phyloP scores from a whole-genome alignment of 2,888 invertebrate species.

The Sinohyriopsis cumingii region DNA sequence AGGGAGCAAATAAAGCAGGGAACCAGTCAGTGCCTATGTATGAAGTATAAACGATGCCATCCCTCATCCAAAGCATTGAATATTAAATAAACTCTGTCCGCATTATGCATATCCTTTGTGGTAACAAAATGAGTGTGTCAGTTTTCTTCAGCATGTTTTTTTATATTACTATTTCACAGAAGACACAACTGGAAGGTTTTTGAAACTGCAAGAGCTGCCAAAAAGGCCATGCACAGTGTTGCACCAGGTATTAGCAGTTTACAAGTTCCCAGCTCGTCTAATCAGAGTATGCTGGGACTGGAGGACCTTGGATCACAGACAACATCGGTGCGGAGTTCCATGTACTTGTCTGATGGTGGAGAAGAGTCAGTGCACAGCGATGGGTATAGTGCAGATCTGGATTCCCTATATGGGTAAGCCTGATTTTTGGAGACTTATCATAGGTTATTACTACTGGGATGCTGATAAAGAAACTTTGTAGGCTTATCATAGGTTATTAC shows the following conservation, averaged over 20 bases:
- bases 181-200: conserved; percentile 90
- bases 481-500: conserved; percentile 25
- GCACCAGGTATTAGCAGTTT: conserved; percentile 8
- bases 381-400: conserved; percentile 61
- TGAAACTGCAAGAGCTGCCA: conserved; percentile 81
- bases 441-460: background rate
- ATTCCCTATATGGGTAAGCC: conserved; percentile 61
- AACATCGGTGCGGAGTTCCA: conserved; percentile 47
- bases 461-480: too few species aligned
- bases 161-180: conserved; percentile 73
- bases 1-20: too few species aligned
- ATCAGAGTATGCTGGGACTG: conserved; percentile 31
- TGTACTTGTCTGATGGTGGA: conserved; percentile 64
- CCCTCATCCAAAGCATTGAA: too few species aligned
- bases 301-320: conserved; percentile 32
- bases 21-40: too few species aligned
- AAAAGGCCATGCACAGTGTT: conserved; percentile 29
- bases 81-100: too few species aligned
- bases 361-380: conserved; percentile 64
- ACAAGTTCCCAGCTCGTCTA: conserved; percentile 24
- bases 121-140: too few species aligned
- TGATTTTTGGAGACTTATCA: background rate
- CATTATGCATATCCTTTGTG: too few species aligned
- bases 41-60: too few species aligned
- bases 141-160: too few species aligned